Evolutionary conservation across 2,113 vertebrate species (phyloP), one percentile per base, ranked within the genome.

Genomic region (Syrmaticus mikado): DNA sequence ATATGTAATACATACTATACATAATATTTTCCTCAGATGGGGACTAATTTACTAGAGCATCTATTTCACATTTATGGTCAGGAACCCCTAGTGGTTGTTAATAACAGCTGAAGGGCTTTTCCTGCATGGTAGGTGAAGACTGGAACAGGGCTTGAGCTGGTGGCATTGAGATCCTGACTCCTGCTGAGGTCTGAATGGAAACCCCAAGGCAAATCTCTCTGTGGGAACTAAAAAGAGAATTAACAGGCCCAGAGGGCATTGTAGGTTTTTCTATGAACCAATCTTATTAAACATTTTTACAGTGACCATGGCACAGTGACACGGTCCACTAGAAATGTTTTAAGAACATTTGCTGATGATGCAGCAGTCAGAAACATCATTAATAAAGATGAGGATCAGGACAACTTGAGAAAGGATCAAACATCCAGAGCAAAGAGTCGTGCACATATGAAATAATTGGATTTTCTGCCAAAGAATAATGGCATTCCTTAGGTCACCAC

Each of bases 21-120:
- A 53, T 16, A 53, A 28, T 36, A 14, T 5, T 53, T 34, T 7
- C 25, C 0, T 4, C 66, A 68, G 43, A 27, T 0, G 0, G 3
- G 5, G 8, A 52, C 22, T 66, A 25, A 13, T 60, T 67, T 50
- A 45, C n/a, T 21, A 2, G 5, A 82, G 20, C 11, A 36, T 11
- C 17, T 46, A 11, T 14, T 48, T 66, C 43, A 38, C 5, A 6
- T 1, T 14, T 13, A 14, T 5, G 41, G 21, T 24, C 68, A 73
- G 77, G 30, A 76, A n/a, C 30, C 22, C 30, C 21, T 43, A 27
- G 24, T 27, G 40, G 22, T 15, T 10, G 32, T 21, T 46, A 52
- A 1, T 8, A 55, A 17, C 50, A 62, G 24, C 60, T 74, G 60
- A 81, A 27, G 15, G 22, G 48, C 17, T 66, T 10, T 73, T 57